Conservation (phyloP, 2,888 invertebrate species). For the Athripsodes cinereus region DNA sequence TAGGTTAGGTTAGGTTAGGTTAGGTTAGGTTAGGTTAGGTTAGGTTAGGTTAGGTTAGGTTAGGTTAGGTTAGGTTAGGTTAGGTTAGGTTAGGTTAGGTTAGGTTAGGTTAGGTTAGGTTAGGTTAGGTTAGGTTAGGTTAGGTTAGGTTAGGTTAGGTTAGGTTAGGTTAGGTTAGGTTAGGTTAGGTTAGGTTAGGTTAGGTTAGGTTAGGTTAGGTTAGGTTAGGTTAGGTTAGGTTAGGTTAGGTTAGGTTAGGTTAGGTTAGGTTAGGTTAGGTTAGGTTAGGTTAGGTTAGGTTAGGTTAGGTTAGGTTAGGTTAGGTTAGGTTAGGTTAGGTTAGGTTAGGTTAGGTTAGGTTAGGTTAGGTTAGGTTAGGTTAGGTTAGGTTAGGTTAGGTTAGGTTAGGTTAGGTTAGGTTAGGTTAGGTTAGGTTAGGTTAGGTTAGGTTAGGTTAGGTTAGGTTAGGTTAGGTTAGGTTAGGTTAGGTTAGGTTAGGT, state of each 20-base stretch:
- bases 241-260: conserved; percentile 8
- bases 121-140: conserved; percentile 5
- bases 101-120: conserved; percentile 5
- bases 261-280: conserved; percentile 9
- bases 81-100: conserved; percentile 3
- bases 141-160: conserved; percentile 5
- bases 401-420: conserved; percentile 10
- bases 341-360: conserved; percentile 19
- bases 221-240: conserved; percentile 13
- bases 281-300: conserved; percentile 10
- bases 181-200: conserved; percentile 5
- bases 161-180: conserved; percentile 5
- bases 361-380: conserved; percentile 17
- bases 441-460: conserved; percentile 10
- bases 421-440: conserved; percentile 10
- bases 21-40: conserved; percentile 9
- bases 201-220: conserved; percentile 10
- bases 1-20: conserved; percentile 4
- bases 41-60: conserved; percentile 7
- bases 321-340: conserved; percentile 17
- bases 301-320: conserved; percentile 10
- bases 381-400: conserved; percentile 15
- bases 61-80: conserved; percentile 8
- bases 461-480: conserved; percentile 10
- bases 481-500: conserved; percentile 15